phyloP scores from a whole-genome alignment of 2,797 vertebrate species.

The Clarias laeviceps region DNA sequence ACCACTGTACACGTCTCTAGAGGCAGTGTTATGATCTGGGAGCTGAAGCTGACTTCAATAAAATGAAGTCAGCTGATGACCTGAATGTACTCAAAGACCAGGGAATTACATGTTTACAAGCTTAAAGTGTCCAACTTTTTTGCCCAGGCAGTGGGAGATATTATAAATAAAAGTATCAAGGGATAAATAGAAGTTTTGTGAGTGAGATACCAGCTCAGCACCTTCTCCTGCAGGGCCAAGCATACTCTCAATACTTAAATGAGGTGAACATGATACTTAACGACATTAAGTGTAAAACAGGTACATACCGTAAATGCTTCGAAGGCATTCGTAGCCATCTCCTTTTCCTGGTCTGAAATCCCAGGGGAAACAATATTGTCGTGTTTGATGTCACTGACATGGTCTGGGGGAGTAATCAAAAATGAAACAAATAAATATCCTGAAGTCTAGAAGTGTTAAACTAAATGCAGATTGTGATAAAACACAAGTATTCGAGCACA shows the following conservation, averaged over 20 bases:
- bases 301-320: constrained; percentile 84
- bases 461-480: no score
- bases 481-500: no score
- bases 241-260: no score
- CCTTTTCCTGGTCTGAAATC: constrained; percentile 90
- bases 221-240: neutral
- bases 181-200: neutral
- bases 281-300: neutral
- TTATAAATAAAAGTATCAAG: neutral
- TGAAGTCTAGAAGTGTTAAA: no score
- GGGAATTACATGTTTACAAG: no score
- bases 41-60: no score
- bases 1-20: no score
- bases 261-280: neutral
- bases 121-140: no score
- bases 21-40: no score
- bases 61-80: no score
- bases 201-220: no score
- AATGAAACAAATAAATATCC: neutral
- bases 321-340: constrained; percentile 82
- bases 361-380: constrained; percentile 81
- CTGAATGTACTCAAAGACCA: no score
- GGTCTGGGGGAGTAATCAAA: constrained; percentile 74
- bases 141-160: neutral
- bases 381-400: constrained; percentile 81